Percentiles rank a stretch among this genome's conserved stretches.
Conservation (phyloP, 2,888 invertebrate species). For the Microctonus hyperodae region DNA sequence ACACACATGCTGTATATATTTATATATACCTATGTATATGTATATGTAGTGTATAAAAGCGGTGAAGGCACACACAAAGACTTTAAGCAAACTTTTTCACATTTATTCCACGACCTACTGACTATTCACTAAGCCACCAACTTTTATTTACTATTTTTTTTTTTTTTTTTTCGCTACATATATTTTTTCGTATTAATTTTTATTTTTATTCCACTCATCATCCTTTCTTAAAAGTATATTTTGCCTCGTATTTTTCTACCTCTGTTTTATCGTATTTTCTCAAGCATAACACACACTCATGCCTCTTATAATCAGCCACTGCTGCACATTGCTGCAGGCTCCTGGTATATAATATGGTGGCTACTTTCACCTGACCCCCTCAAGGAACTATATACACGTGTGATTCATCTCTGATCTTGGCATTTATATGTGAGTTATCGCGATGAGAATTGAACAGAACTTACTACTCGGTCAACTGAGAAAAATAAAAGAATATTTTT, state of each 20-base stretch:
- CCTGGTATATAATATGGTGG: slow-evolving; percentile 17
- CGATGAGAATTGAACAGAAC: slow-evolving; percentile 23
- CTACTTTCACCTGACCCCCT: slow-evolving; percentile 42
- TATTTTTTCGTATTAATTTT: slow-evolving; percentile 11
- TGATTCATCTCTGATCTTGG: slow-evolving; percentile 42
- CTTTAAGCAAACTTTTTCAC: slow-evolving; percentile 15
- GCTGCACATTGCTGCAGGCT: neutral
- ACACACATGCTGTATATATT: neutral
- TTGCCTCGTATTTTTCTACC: neutral
- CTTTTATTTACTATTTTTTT: slow-evolving; percentile 22
- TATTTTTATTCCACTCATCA: slow-evolving; percentile 22
- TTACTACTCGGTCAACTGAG: slow-evolving; percentile 28
- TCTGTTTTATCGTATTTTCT: slow-evolving; percentile 27
- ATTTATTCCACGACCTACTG: slow-evolving; percentile 37
- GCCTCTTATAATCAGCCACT: slow-evolving; percentile 32
- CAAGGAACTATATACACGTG: slow-evolving; percentile 29
- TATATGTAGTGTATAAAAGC: neutral
- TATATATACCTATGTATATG: no score
- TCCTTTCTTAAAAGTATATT: no score
- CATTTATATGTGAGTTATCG: slow-evolving; percentile 34
- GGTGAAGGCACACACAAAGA: slow-evolving; percentile 25
- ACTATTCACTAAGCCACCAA: slow-evolving; percentile 20
- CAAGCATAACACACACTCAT: slow-evolving; percentile 38
- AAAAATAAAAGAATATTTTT: no score
- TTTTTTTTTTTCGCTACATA: slow-evolving; percentile 27